A percentile compares a stretch with the other conserved stretches of the same genome.
Evolutionary conservation across 2,797 vertebrate species (phyloP).

Genomic region (Poecilia wingei): DNA sequence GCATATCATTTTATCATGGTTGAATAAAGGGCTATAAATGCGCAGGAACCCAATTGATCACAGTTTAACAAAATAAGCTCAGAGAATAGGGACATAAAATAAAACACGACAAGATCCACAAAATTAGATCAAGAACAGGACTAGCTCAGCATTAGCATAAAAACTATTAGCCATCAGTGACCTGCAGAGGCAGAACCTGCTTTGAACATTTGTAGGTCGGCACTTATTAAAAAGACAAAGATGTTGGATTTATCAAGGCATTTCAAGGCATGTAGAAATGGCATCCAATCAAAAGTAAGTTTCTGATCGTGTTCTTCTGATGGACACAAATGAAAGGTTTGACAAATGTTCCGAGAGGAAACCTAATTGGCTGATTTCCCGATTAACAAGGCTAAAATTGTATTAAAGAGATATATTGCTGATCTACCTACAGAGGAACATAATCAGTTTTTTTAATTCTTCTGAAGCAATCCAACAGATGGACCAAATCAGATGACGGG

Average conservation of each 20-base stretch:
- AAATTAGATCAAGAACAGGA: background rate
- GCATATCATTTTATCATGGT: background rate
- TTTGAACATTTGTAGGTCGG: background rate
- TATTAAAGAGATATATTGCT: background rate
- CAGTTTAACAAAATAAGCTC: background rate
- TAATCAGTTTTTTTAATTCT: slow-evolving; percentile 1
- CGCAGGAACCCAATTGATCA: background rate
- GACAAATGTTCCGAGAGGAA: background rate
- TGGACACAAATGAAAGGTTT: background rate
- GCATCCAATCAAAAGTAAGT: slow-evolving; percentile 1
- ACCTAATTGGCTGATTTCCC: background rate
- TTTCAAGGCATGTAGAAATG: background rate
- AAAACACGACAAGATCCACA: background rate
- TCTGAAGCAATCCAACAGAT: slow-evolving; percentile 12
- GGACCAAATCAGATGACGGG: background rate
- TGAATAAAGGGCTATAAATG: background rate
- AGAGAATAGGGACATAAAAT: background rate
- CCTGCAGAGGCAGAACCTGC: background rate
- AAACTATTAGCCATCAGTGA: background rate
- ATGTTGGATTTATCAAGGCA: background rate
- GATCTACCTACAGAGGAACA: background rate
- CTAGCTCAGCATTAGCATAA: background rate
- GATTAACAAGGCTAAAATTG: background rate
- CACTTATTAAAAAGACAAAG: background rate
- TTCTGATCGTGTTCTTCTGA: background rate